Evolutionary conservation across 2,797 vertebrate species (phyloP), one percentile per base, ranked within the genome.

Genomic region (Lycodopsis pacificus): DNA sequence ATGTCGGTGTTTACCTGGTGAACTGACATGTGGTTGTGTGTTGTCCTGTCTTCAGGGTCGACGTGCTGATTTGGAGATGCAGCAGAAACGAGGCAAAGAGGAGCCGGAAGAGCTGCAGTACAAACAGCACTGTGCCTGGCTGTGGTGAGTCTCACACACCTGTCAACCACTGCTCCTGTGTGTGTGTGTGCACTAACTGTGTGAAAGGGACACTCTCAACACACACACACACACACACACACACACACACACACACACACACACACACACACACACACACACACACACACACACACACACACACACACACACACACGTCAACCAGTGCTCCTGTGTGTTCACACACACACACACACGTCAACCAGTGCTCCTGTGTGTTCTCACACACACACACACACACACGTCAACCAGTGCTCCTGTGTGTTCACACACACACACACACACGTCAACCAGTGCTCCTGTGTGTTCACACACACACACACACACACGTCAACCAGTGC

Each of bases 51-150:
- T 32, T 42, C 78, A 99, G 98, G 98, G 97, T 19, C 96, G 96
- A 69, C 96, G 95, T 36, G 97, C 96, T 20, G 97, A 99, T 80
- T 81, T 99, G 91, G 97, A 98, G 80, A 93, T 99, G 95, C 95
- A 97, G 74, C 93, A 97, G 86, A 98, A 96, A 84, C 96, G 96
- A 62, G 95, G 95, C 71, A 98, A 96, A 89, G 97, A 93, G 42
- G 92, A 93, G 77, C 93, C 94, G 7, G 93, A 97, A 88, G 96
- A 97, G 66, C 94, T 98, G 44, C 97, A 97, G 67, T 95, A 97
- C 91, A 95, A 97, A 46, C 96, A 96, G 1, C 95, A 94, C 90
- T 97, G 96, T 66, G 95, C 97, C 84, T 99, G 98, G 98, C 93
- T 99, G 25, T 99, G 98, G 98, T 99, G 93, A 96, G 96, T 17